A percentile compares a stretch with the other conserved stretches of the same genome.
phyloP scores from a whole-genome alignment of 2,888 invertebrate genomes.

The Aricia artaxerxes region DNA sequence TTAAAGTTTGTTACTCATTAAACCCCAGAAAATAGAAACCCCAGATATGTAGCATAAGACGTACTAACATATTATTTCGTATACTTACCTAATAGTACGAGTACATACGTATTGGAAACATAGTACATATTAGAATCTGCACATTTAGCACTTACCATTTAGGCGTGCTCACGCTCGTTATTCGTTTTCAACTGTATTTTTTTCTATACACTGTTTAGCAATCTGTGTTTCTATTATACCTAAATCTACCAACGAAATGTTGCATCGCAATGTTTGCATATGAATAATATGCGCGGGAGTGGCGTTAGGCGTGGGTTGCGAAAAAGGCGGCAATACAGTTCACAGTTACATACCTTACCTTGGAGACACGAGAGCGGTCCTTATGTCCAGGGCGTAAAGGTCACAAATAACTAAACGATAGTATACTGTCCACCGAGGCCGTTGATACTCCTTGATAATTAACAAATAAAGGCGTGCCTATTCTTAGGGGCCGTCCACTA shows the following conservation, averaged over 20 bases:
- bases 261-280: conserved; percentile 22
- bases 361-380: not conserved
- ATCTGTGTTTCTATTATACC: not conserved
- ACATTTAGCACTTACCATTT: too few species aligned
- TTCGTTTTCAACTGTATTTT: too few species aligned
- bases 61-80: too few species aligned
- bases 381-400: not conserved
- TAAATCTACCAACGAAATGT: not conserved
- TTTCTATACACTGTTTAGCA: not conserved
- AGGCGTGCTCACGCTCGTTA: too few species aligned
- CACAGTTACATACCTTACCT: conserved; percentile 28
- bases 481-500: not conserved
- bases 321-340: conserved; percentile 52
- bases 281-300: conserved; percentile 41
- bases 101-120: too few species aligned
- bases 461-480: not conserved
- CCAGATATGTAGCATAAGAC: too few species aligned
- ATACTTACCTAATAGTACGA: too few species aligned
- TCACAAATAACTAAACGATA: not conserved
- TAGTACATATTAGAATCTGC: too few species aligned
- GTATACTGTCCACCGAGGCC: conserved; percentile 1
- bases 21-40: too few species aligned
- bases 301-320: conserved; percentile 52
- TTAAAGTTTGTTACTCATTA: too few species aligned
- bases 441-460: not conserved